These are phyloP conservation scores for Agrochola lychnidis DNA, from an alignment of 2,888 invertebrate genomes.

Conservation along the genomic window DNA sequence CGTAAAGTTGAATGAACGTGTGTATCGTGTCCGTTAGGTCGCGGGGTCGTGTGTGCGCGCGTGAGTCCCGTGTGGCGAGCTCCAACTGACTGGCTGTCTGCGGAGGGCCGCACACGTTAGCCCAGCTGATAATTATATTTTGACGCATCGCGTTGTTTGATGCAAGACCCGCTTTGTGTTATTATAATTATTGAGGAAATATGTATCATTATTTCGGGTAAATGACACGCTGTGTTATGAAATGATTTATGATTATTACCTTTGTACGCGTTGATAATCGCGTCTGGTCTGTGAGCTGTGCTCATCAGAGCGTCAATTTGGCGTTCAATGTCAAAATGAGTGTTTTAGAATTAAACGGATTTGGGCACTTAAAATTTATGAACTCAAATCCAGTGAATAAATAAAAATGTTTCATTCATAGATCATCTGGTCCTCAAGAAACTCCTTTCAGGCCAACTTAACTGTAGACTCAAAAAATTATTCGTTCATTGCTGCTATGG, in stretches of 20 bases:
- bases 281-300: conserved; percentile 36
- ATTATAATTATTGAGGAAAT: conserved; percentile 71
- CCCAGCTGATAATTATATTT: conserved; percentile 79
- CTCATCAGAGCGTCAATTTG: conserved; percentile 34
- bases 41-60: conserved; percentile 69
- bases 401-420: background rate
- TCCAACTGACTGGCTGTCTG: conserved; percentile 77
- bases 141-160: conserved; percentile 72
- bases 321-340: conserved; percentile 6
- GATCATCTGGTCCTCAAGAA: background rate
- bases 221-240: conserved; percentile 57
- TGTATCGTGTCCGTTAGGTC: conserved; percentile 56
- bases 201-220: conserved; percentile 62
- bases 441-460: background rate
- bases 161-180: conserved; percentile 67
- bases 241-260: conserved; percentile 57
- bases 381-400: background rate
- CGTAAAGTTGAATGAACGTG: conserved; percentile 67
- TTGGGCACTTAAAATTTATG: background rate
- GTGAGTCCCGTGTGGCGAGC: conserved; percentile 78
- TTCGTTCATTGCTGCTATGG: background rate
- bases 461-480: background rate
- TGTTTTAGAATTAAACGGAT: background rate
- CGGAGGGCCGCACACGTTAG: conserved; percentile 78
- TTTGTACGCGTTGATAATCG: conserved; percentile 54